Evolutionary conservation across 2,888 invertebrate species (phyloP), one percentile per base, ranked within the genome.

Genomic region (Drosophila incognita): DNA sequence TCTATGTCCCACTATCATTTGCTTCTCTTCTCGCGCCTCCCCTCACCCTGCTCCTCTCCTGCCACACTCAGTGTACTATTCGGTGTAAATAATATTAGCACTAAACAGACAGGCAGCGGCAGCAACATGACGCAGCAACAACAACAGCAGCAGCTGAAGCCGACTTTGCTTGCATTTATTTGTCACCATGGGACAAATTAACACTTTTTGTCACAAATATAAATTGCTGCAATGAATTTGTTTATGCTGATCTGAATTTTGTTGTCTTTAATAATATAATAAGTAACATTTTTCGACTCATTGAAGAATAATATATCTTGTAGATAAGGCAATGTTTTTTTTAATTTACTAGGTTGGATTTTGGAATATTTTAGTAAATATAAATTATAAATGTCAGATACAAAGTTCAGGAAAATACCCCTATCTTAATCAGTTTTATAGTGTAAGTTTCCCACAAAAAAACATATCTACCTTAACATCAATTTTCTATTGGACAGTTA

Each of bases 61-160:
- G 4, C 29, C 42, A 11, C 53, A 38, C 5, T 11, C 3, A 2
- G 7, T 38, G 18, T n/a, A 0, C 21, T 21, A 48, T 38, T 72
- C 54, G 63, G 77, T 80, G 87, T 82, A 82, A 87, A 84, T 84
- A 84, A 77, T 80, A 84, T 84, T 87, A 87, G 77, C 87, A 86
- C 87, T 87, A 82, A 82, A 74, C 77, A 77, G 70, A 68, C 72
- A 56, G 69, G n/a, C 56, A 67, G 49, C 66, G 27, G 52, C 33
- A 66, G 15, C 33, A 40, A 4, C 40, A 35, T 52, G 27, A 65
- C 27, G 56, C 36, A 40, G 61, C 48, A 48, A 40, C 46, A 61
- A 38, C 73, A 63, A n/a, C n/a, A 15, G 2, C 24, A 46, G 46
- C 73, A 67, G 10, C n/a, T 8, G 2, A 15, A 46, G 24, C 63